Base-by-base conservation (phyloP, 92 coral and sea anemone genomes). In the Porites evermanni region DNA sequence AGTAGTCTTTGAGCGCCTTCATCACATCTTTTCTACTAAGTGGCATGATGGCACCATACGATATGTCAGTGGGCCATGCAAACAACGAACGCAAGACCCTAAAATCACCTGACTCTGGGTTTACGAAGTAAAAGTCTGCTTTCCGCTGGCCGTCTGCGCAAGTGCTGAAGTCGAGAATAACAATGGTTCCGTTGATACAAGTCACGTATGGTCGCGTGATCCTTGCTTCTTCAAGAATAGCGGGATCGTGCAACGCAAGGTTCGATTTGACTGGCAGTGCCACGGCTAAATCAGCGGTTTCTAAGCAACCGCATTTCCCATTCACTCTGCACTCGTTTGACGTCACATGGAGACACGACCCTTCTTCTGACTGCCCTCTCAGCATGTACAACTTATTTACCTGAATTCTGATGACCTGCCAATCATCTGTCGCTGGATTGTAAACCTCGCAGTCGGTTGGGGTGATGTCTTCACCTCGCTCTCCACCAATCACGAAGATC, bases 401-500 rank as follows among this genome's bases (percentile, higher is more conserved):
- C 80, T 83, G 87, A 50, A 83, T 74, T 65, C 38, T 67, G 1
- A 53, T 23, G 65, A 83, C 72, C 70, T 90, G 93, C 93, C 93
- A 90, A 20, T 90, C 93, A 65, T 90, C 90, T 21, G 87, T 70
- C 69, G 75, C 70, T 12, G 93, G 93, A 76, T 90, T 84, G 53
- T 90, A 90, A 14, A 90, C 85, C 82, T 90, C 93, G 19, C 93
- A 90, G 79, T 83, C 87, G 1, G 79, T 73, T 19, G 93, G 90
- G 38, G 75, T 85, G 77, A 80, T 29, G 78, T 86, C 88, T 50
- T 78, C 83, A 14, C 86, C 75, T 68, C 93, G 86, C 53, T 90
- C 93, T 56, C 93, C 93, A 44, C 93, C 93, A 80, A 88, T 88
- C 60, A 90, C 93, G 20, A 79, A 90, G 26, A 90, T 90, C 86